Conservation (phyloP, 2,797 vertebrate species). For the Melanotaenia nigrans region DNA sequence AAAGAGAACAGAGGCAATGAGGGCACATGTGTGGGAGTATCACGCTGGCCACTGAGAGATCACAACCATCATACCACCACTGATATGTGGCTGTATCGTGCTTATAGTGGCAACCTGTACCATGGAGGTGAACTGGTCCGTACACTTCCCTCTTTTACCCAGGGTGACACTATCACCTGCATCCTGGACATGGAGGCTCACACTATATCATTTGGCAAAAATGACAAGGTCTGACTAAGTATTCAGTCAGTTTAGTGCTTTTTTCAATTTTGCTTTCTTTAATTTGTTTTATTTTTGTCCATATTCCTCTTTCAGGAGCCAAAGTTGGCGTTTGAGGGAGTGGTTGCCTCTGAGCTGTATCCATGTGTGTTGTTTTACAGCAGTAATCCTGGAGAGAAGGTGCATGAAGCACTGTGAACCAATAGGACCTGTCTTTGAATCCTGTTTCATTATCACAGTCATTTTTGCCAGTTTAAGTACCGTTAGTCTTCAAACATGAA, state of each 20-base stretch:
- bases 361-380: constrained; percentile 88
- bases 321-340: constrained; percentile 86
- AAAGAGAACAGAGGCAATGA: constrained; percentile 88
- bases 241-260: background rate
- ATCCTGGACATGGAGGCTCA: constrained; percentile 88
- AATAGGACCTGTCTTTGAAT: background rate
- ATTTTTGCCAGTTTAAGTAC: background rate
- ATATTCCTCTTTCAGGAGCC: constrained; percentile 77
- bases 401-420: constrained; percentile 20
- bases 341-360: constrained; percentile 84
- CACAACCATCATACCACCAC: constrained; percentile 88
- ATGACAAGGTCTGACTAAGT: constrained; percentile 80
- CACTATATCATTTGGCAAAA: constrained; percentile 87
- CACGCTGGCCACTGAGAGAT: constrained; percentile 86
- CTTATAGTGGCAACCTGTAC: constrained; percentile 87
- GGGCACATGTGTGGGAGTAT: constrained; percentile 85
- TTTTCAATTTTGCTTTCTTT: background rate
- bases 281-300: background rate
- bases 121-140: constrained; percentile 85
- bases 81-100: constrained; percentile 89
- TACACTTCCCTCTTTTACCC: constrained; percentile 85
- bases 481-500: background rate
- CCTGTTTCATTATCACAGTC: background rate
- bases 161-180: constrained; percentile 87
- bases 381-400: constrained; percentile 89